phyloP scores from a whole-genome alignment of 1,140 invertebrate genomes.

The Drosophila prosaltans region DNA sequence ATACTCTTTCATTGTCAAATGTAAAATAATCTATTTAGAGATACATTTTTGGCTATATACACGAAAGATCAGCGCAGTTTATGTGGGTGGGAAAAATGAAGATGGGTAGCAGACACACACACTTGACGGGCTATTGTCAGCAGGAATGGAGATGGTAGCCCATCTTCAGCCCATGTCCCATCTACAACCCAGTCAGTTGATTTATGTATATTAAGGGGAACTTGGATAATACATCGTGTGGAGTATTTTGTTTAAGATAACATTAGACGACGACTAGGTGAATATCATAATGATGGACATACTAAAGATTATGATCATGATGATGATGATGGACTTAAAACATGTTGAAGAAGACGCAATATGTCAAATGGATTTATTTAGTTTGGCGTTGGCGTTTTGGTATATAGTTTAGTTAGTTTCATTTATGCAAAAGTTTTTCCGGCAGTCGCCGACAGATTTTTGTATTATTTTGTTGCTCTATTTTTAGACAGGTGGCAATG shows the following conservation, averaged over 20 bases:
- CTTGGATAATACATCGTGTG: constrained; percentile 40
- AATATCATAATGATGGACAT: not conserved
- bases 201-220: constrained; percentile 53
- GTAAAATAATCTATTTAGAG: not conserved
- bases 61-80: constrained; percentile 25
- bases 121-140: constrained; percentile 75
- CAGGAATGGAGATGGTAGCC: constrained; percentile 18
- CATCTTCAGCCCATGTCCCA: not conserved
- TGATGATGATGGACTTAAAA: constrained; percentile 10
- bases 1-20: constrained; percentile 21
- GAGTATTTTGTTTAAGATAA: constrained; percentile 79
- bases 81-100: constrained; percentile 44
- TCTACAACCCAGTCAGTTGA: constrained; percentile 34
- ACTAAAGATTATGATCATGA: not conserved
- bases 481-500: constrained; percentile 74
- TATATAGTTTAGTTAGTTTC: constrained; percentile 28
- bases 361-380: constrained; percentile 72
- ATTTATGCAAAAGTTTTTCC: constrained; percentile 67
- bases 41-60: constrained; percentile 16
- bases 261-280: constrained; percentile 37
- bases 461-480: constrained; percentile 27
- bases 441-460: constrained; percentile 42
- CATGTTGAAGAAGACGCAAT: constrained; percentile 45
- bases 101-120: constrained; percentile 44
- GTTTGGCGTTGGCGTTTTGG: constrained; percentile 46